Base-by-base conservation (phyloP, 2,888 invertebrate genomes). In the Lydus trimaculatus region DNA sequence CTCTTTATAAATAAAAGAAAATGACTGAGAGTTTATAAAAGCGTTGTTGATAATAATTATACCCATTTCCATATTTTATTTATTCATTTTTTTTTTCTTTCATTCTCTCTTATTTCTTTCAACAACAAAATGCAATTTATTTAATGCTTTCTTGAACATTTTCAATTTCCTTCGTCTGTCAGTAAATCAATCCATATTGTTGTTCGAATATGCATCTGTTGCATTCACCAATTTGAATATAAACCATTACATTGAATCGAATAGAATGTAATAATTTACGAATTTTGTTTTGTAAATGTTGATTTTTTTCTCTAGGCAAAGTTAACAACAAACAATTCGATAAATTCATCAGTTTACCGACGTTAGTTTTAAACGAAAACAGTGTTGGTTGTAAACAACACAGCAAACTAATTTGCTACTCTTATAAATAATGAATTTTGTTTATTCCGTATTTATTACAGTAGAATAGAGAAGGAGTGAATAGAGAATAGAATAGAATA, bases 371-470 rank as follows among this genome's bases (percentile, higher is more conserved):
- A 23, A 52, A 52, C 23, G 11, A 52, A 52, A 23, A 52, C 48
- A 23, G 48, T 52, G 48, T 63, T 65, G 64, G 63, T 64, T 65
- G 75, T 73, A 76, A 76, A 76, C 77, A 73, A 71, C 64, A 67
- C 72, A 70, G 78, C 75, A 80, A 82, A 80, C 81, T 82, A 83
- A 83, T 83, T 81, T 81, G 76, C 80, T 72, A 71, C 67, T 75
- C 75, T 76, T 52, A 52, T 83, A 80, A 83, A 83, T 83, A 82
- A 82, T 83, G 80, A 79, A 83, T 81, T 81, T 80, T 81, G 83
- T 83, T 82, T 82, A 79, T 80, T 81, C 75, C 77, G 79, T 80
- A 81, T 82, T 81, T 82, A 82, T 82, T 79, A 73, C 74, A 75
- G 20, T 61, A 20, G 43, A n/a, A n/a, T 36, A 15, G 36, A 13